A percentile compares a stretch with the other conserved stretches of the same genome.
These are phyloP conservation scores for Zoanthus solanderi DNA, from an alignment of 92 coral and sea anemone genomes.

Conservation along the genomic window DNA sequence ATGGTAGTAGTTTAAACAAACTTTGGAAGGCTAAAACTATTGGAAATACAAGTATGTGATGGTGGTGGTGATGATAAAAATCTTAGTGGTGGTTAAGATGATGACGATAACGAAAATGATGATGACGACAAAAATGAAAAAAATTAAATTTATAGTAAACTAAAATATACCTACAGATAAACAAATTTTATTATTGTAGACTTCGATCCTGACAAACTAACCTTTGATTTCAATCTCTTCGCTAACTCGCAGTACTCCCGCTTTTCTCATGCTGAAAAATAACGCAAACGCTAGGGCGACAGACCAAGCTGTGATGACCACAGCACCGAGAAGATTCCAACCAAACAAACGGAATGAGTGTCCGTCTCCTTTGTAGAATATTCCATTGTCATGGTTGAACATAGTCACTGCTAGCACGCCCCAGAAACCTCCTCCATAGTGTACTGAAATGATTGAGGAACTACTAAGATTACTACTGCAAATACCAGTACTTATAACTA, in stretches of 20 bases:
- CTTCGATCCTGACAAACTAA: not conserved
- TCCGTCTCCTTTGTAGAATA: constrained; percentile 69
- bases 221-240: constrained; percentile 89
- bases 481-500: too few species aligned
- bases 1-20: too few species aligned
- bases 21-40: too few species aligned
- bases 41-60: too few species aligned
- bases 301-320: constrained; percentile 75
- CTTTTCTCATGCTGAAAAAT: constrained; percentile 61
- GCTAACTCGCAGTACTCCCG: constrained; percentile 75
- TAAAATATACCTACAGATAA: too few species aligned
- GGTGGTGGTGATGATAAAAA: too few species aligned
- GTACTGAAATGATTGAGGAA: constrained; percentile 55
- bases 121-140: too few species aligned
- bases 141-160: too few species aligned
- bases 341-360: constrained; percentile 74
- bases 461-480: too few species aligned
- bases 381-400: constrained; percentile 75
- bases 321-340: constrained; percentile 86
- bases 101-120: too few species aligned
- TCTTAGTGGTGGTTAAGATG: too few species aligned
- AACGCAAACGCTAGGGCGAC: constrained; percentile 57
- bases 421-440: constrained; percentile 94
- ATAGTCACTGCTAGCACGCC: constrained; percentile 88
- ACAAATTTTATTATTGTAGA: too few species aligned